Evolutionary conservation across 2,888 invertebrate species (phyloP).

Genomic region (Osedax frankpressi): DNA sequence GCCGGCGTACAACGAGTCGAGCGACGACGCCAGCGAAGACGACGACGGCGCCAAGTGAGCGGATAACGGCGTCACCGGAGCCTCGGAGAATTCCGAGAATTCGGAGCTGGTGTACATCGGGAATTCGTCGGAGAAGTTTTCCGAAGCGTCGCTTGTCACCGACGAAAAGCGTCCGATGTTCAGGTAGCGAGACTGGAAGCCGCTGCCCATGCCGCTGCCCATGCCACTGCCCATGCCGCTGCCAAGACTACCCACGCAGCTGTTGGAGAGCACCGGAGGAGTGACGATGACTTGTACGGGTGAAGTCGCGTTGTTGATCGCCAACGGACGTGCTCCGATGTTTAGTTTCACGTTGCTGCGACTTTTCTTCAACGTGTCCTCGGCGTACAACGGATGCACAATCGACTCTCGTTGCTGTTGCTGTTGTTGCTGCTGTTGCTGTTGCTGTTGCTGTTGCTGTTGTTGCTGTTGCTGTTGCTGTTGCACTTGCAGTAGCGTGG

Average conservation of each 20-base stretch:
- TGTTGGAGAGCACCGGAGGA: neutral
- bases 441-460: neutral
- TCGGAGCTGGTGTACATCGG: neutral
- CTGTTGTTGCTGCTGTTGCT: neutral
- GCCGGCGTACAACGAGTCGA: neutral
- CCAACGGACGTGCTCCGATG: neutral
- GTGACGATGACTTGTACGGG: neutral
- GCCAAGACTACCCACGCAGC: no score
- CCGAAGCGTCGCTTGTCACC: neutral
- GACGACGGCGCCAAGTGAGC: neutral
- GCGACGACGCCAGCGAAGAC: neutral
- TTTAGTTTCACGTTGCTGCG: neutral
- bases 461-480: no score
- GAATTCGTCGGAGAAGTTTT: neutral
- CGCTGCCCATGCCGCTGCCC: no score
- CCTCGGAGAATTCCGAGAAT: neutral
- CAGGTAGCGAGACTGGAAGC: no score
- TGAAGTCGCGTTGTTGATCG: neutral
- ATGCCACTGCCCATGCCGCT: no score
- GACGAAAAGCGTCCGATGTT: neutral
- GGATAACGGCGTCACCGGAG: neutral
- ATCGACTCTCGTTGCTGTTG: neutral
- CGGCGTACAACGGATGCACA: neutral
- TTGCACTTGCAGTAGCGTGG: no score
- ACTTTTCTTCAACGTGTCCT: neutral